Evolutionary conservation across 2,113 vertebrate genomes (phyloP).

Genomic region (Mellivora capensis): DNA sequence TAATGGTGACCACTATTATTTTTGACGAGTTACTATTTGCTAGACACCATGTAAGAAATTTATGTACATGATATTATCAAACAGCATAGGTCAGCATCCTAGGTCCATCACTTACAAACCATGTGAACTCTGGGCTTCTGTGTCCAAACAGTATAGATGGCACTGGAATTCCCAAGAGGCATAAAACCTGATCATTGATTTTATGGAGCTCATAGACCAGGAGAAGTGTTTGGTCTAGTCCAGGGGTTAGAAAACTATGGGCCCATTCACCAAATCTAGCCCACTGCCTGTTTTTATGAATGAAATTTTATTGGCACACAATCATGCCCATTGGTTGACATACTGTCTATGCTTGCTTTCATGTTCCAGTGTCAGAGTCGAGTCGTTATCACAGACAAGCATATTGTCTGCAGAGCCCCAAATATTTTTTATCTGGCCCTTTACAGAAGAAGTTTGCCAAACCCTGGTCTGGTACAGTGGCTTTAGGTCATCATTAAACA

Average conservation of each 20-base stretch:
- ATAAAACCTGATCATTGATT: background rate
- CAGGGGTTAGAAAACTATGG: background rate
- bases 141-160: background rate
- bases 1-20: background rate
- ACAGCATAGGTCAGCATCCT: background rate
- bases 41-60: background rate
- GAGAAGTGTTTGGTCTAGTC: background rate
- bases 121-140: background rate
- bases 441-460: background rate
- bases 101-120: background rate
- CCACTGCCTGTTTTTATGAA: background rate
- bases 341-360: background rate
- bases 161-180: background rate
- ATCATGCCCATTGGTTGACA: background rate
- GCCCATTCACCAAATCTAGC: background rate
- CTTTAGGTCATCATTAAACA: background rate
- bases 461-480: background rate
- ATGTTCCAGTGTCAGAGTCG: background rate
- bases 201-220: background rate
- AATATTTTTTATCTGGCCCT: background rate
- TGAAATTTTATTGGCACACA: background rate
- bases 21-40: background rate
- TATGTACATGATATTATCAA: background rate
- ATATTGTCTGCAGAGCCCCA: background rate
- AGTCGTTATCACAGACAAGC: background rate